These are phyloP conservation scores for Tenthredo livida DNA, from an alignment of 2,888 invertebrate species.

Conservation along the genomic window DNA sequence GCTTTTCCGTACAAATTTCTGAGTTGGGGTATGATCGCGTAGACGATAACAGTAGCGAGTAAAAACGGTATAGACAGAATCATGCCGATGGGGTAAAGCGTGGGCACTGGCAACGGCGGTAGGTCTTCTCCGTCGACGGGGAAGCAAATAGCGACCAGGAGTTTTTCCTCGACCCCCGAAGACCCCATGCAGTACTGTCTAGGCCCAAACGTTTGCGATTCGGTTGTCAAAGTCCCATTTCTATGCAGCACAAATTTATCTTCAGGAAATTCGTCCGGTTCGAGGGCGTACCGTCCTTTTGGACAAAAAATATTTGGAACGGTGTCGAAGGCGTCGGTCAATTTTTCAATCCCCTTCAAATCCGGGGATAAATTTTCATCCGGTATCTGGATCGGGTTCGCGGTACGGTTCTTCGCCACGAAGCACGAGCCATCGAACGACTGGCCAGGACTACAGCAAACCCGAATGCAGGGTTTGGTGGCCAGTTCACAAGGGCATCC, in stretches of 20 bases:
- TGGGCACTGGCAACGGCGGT: background rate
- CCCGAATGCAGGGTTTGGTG: constrained; percentile 57
- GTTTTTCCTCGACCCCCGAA: constrained; percentile 36
- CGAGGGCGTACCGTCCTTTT: constrained; percentile 58
- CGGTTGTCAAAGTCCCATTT: constrained; percentile 65
- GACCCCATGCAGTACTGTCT: constrained; percentile 58
- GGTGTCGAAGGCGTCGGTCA: constrained; percentile 61
- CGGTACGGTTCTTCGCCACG: constrained; percentile 9
- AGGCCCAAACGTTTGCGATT: constrained; percentile 42
- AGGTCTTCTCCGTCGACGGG: background rate
- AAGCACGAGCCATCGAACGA: constrained; percentile 53
- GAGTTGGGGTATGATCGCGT: constrained; percentile 86
- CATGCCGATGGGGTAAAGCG: constrained; percentile 79
- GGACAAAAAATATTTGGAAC: constrained; percentile 63
- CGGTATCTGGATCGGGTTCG: constrained; percentile 14
- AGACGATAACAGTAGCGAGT: constrained; percentile 85
- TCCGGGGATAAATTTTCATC: constrained; percentile 55
- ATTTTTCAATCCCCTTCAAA: constrained; percentile 47
- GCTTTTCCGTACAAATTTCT: constrained; percentile 89
- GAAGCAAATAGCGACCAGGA: constrained; percentile 55
- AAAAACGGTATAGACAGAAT: constrained; percentile 88
- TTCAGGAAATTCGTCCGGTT: constrained; percentile 58
- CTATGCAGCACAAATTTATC: constrained; percentile 66
- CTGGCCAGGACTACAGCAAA: constrained; percentile 60
- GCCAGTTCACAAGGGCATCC: constrained; percentile 57